Evolutionary conservation across 2,888 invertebrate genomes (phyloP), one percentile per base, ranked within the genome.

Genomic region (Drosophila anceps): DNA sequence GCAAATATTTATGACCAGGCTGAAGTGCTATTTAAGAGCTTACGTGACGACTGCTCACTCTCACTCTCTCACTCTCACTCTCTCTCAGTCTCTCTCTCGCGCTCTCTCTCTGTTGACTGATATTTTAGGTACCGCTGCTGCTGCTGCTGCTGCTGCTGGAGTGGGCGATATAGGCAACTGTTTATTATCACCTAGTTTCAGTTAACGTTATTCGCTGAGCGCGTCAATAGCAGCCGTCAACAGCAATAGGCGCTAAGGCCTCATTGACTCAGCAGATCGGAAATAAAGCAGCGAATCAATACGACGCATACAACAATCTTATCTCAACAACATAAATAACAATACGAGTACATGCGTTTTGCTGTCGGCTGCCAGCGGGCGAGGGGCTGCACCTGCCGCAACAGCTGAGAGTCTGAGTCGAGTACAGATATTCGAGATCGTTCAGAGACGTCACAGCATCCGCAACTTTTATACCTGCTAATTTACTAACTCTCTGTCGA

Each of bases 311-410:
- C 7, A 39, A 57, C 71, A 71, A 82, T 69, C 75, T 84, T 88
- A 84, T 88, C 86, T 58, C 31, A 72, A 64, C 59, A 88, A 76
- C 73, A 88, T 84, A 82, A 81, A 79, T 63, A 77, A 81, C 81
- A 79, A 67, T 73, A 81, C 69, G 48, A 12, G 46, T 50, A 31
- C 48, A 78, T 75, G 82, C 78, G 69, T 29, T 27, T 10, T 7
- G 37, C 27, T 9, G 29, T 27, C 37, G 48, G 29, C 35, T 37
- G 37, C 54, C 44, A 41, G 44, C 27, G 20, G 50, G 44, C 54
- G 57, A 39, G 55, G 20, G 13, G 60, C 64, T 24, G 50, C 72
- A 65, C 57, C 63, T 50, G 76, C 60, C 29, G 10, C 48, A 35
- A 48, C 60, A 70, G 73, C 68, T 57, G 74, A 31, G 53, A 20